A percentile compares a stretch with the other conserved stretches of the same genome.
These are phyloP conservation scores for Torymus tubicola DNA, from an alignment of 2,888 invertebrate species.

Conservation along the genomic window DNA sequence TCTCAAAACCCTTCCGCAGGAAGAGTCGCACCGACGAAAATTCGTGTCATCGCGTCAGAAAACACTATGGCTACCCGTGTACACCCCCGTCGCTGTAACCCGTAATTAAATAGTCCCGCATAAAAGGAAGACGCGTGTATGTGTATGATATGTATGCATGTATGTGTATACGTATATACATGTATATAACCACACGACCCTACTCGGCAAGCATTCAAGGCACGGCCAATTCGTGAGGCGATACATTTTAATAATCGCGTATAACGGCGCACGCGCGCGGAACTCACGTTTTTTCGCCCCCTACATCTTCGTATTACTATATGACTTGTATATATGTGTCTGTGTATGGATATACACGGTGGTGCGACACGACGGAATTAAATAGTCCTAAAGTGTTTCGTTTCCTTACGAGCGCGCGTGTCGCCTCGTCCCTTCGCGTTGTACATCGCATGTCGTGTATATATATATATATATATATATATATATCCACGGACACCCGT, in stretches of 20 bases:
- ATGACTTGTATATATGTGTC: background rate
- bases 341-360: background rate
- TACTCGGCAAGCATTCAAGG: constrained; percentile 31
- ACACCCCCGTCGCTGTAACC: constrained; percentile 3
- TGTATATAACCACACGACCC: constrained; percentile 38
- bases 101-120: constrained; percentile 39
- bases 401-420: constrained; percentile 2
- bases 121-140: background rate
- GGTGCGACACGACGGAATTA: constrained; percentile 14
- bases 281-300: constrained; percentile 45
- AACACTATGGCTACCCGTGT: background rate
- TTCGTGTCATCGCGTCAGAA: constrained; percentile 27
- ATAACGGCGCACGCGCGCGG: constrained; percentile 23
- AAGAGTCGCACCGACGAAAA: constrained; percentile 24
- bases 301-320: background rate
- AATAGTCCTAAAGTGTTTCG: constrained; percentile 36
- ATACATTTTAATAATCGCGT: constrained; percentile 45
- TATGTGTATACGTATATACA: background rate
- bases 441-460: background rate
- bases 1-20: background rate
- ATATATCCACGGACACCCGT: background rate
- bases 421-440: constrained; percentile 16
- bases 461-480: background rate
- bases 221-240: constrained; percentile 40
- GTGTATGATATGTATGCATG: background rate